phyloP scores from a whole-genome alignment of 2,113 vertebrate genomes.

The Gobio gobio region DNA sequence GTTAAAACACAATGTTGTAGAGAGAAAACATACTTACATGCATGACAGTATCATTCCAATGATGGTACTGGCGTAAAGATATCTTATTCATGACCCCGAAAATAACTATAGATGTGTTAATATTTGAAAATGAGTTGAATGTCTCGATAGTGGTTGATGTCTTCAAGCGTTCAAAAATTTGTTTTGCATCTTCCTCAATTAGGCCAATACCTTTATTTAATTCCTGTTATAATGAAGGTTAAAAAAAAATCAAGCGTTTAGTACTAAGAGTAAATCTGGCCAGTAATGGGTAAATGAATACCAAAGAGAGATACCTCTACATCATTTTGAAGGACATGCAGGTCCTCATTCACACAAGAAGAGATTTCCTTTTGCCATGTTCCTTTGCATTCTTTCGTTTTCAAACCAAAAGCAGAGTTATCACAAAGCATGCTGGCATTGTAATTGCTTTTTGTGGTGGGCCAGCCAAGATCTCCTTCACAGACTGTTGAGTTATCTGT shows the following conservation, averaged over 20 bases:
- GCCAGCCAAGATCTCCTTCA: fast-evolving
- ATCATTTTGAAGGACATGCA: background rate
- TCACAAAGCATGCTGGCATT: conserved; percentile 21
- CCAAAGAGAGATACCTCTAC: conserved; percentile 42
- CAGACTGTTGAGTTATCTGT: fast-evolving
- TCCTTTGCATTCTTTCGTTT: background rate
- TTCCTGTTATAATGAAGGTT: conserved; percentile 58
- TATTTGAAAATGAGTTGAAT: conserved; percentile 57
- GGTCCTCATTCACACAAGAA: conserved; percentile 52
- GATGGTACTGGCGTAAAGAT: conserved; percentile 48
- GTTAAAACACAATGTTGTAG: background rate
- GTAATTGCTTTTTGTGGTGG: conserved; percentile 37
- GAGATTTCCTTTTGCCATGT: fast-evolving
- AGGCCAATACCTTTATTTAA: conserved; percentile 65
- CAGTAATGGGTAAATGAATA: background rate
- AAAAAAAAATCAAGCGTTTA: background rate
- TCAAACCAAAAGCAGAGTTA: background rate
- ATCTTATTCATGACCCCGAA: background rate
- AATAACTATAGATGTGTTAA: conserved; percentile 57
- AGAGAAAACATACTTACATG: conserved; percentile 61
- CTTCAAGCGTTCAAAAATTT: conserved; percentile 44
- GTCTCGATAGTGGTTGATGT: background rate
- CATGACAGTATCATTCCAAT: fast-evolving
- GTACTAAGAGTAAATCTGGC: background rate
- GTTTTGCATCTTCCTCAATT: background rate